Conservation (phyloP, 2,797 vertebrate species). For the Gymnopithys bicolor region DNA sequence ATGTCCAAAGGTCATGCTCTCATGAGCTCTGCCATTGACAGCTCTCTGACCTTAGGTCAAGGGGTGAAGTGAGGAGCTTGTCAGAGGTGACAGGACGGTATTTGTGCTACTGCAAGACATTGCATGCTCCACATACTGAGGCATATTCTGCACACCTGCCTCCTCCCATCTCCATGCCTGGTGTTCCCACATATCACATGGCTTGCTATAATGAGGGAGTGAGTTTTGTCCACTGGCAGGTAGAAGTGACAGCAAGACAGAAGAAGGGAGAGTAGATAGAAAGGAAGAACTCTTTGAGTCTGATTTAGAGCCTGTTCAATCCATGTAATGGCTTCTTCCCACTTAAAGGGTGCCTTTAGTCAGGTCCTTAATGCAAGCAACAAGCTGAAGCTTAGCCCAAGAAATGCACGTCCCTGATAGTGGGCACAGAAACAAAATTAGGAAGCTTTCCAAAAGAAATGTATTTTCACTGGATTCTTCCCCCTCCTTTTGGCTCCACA, state of each 20-base stretch:
- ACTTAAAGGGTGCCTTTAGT: neutral
- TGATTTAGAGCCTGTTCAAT: constrained; percentile 2
- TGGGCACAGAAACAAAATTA: constrained; percentile 29
- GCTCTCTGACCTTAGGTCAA: neutral
- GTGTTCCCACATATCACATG: neutral
- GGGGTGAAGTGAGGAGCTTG: neutral
- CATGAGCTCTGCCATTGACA: neutral
- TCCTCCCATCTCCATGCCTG: neutral
- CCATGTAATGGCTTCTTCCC: neutral
- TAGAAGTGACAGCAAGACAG: neutral
- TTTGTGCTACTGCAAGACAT: neutral
- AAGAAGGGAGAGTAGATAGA: neutral
- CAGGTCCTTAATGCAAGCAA: neutral
- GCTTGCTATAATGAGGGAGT: neutral
- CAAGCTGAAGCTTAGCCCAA: constrained; percentile 10
- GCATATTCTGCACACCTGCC: neutral
- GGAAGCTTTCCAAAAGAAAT: constrained; percentile 65
- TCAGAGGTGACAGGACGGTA: neutral
- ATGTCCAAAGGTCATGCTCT: neutral
- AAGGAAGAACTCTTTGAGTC: neutral
- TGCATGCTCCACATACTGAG: neutral
- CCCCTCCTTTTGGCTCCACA: constrained; percentile 35
- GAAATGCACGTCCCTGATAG: constrained; percentile 49
- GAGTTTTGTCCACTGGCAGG: neutral
- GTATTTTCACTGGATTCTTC: constrained; percentile 68